These are phyloP conservation scores for Drosophila cardini DNA, from an alignment of 1,140 invertebrate genomes.

Conservation along the genomic window DNA sequence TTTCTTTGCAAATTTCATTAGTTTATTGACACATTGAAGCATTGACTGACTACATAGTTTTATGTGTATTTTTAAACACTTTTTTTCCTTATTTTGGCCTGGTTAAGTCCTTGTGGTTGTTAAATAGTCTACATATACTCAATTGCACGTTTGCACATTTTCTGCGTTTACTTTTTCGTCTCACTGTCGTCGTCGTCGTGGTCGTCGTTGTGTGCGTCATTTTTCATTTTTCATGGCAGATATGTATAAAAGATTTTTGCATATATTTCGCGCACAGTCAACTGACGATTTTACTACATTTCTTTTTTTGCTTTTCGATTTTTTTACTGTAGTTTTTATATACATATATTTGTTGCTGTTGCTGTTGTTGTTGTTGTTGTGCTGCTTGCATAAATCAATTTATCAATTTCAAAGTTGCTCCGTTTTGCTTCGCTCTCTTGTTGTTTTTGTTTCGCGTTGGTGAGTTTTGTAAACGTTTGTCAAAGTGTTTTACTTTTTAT, in stretches of 20 bases:
- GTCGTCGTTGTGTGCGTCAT: conserved; percentile 35
- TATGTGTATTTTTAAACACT: conserved; percentile 43
- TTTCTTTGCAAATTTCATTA: not conserved
- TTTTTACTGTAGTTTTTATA: too few relatives aligned
- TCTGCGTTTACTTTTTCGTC: conserved; percentile 14
- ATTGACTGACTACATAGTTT: conserved; percentile 53
- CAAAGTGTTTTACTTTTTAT: conserved; percentile 77
- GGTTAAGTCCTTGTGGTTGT: conserved; percentile 45
- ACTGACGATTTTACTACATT: conserved; percentile 47
- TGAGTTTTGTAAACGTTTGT: conserved; percentile 77
- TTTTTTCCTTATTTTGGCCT: conserved; percentile 5
- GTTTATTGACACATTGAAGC: conserved; percentile 30
- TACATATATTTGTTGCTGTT: too few relatives aligned
- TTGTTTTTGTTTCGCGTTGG: conserved; percentile 57
- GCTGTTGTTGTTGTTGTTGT: too few relatives aligned
- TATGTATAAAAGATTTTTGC: conserved; percentile 47
- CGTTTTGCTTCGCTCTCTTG: conserved; percentile 31
- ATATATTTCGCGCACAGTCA: conserved; percentile 48
- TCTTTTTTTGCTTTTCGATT: too few relatives aligned
- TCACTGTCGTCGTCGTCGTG: conserved; percentile 9
- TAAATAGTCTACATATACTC: conserved; percentile 13
- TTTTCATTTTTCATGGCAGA: conserved; percentile 64
- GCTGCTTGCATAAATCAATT: conserved; percentile 77
- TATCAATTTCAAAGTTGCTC: conserved; percentile 80
- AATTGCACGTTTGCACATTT: conserved; percentile 16